Conservation (phyloP, 1,140 invertebrate species). For the Tribolium castaneum region DNA sequence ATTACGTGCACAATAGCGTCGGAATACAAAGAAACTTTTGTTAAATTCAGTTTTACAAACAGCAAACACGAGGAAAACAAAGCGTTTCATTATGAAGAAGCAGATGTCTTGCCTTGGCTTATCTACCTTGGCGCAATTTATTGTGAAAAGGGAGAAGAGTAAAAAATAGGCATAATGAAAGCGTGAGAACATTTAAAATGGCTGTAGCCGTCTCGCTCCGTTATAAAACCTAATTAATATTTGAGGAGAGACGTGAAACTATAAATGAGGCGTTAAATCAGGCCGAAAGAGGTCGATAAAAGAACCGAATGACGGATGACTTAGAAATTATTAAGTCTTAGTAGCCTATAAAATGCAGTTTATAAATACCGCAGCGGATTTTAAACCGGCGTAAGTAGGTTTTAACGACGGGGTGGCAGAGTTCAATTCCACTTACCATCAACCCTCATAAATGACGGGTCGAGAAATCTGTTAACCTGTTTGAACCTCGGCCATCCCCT, state of each 20-base stretch:
- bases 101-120: slow-evolving; percentile 39
- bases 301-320: slow-evolving; percentile 16
- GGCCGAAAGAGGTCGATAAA: slow-evolving; percentile 11
- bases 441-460: slow-evolving; percentile 47
- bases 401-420: slow-evolving; percentile 32
- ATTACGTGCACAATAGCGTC: slow-evolving; percentile 31
- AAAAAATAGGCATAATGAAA: slow-evolving; percentile 29
- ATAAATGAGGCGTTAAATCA: slow-evolving; percentile 29
- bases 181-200: slow-evolving; percentile 28
- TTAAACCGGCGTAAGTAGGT: slow-evolving; percentile 36
- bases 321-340: slow-evolving; percentile 27
- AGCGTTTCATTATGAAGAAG: slow-evolving; percentile 37
- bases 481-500: slow-evolving; percentile 34
- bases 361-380: slow-evolving; percentile 26
- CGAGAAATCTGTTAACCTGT: slow-evolving; percentile 53
- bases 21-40: slow-evolving; percentile 35
- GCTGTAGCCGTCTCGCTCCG: background rate
- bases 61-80: slow-evolving; percentile 36
- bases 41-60: slow-evolving; percentile 41
- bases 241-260: slow-evolving; percentile 16
- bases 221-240: slow-evolving; percentile 28
- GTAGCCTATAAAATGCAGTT: slow-evolving; percentile 34
- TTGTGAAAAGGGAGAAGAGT: slow-evolving; percentile 13
- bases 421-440: slow-evolving; percentile 41
- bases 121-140: slow-evolving; percentile 37